Evolutionary conservation across 2,113 vertebrate genomes (phyloP), one percentile per base, ranked within the genome.

Genomic region (Ophthalmolycus amberensis): DNA sequence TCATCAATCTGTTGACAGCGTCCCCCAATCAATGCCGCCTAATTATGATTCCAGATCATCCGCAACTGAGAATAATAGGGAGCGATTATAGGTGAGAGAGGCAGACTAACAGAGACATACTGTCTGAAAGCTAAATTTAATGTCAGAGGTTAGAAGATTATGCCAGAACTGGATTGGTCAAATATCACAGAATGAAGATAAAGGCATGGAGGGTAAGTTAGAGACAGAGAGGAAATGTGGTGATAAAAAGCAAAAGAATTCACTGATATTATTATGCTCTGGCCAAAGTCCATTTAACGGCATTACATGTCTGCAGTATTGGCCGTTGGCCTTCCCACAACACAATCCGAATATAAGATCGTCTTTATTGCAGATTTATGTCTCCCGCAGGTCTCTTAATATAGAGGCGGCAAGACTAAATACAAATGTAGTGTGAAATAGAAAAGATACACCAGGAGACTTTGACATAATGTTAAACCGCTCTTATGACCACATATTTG

Each of bases 1-100:
- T 68, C 78, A 77, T 91, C 89, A 88, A 48, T 85, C 42, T 84
- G 82, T 80, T 78, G 80, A 76, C 72, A 82, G 71, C 40, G 1
- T 72, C 60, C 66, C 44, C 20, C 14, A 37, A 84, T 90, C 86
- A 76, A 64, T 83, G 78, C 72, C 59, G 67, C 58, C 66, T 90
- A 50, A 88, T 87, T 87, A 82, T 62, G 74, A 79, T 79, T 71
- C 76, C 71, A 85, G 52, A 69, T 72, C 0, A 1, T 67, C 79
- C 48, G 59, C 48, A 15, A 44, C 42, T 65, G 72, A 86, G 68
- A 79, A 88, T 79, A 86, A 91, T 71, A 80, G 75, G n/a, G 70
- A 85, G 69, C 40, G 1, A 77, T 89, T 81, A 74, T 44, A 42
- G 71, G 75, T 71, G 79, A 82, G 60, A 60, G 40, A 77, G 15